Evolutionary conservation across 2,113 vertebrate species (phyloP), one percentile per base, ranked within the genome.

Genomic region (Pagrus major): DNA sequence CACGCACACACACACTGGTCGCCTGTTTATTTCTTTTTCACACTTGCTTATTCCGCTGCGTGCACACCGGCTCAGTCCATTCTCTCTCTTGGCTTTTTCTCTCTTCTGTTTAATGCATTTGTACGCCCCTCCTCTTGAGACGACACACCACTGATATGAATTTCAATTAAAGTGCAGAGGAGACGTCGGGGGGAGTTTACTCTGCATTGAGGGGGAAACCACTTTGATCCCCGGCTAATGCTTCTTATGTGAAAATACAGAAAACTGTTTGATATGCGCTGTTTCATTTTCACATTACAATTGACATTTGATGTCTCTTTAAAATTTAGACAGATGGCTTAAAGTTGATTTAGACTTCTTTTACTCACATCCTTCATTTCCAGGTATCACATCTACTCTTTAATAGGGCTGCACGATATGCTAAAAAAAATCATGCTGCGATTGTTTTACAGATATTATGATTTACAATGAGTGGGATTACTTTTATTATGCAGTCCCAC

Each of bases 101-200:
- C 47, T 47, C 18, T 20, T 44, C 35, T 23, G 11, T 60, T 20
- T 52, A 27, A 56, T 78, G 66, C 35, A 14, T 74, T 74, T 20
- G 27, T 73, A 49, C 2, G 4, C 47, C 4, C 42, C 37, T 47
- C 47, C 54, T 64, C 47, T 74, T 44, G 47, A 71, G 25, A 68
- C 69, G 1, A 37, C 41, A 35, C 15, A 29, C 14, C 23, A 33
- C 67, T 31, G 65, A 83, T 73, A 78, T 75, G 60, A 81, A 81
- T 84, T 81, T 80, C 80, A 88, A 78, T 88, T 75, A 72, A 77
- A 84, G 80, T 54, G 69, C 54, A 71, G 65, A 64, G 42, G 74
- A 68, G 74, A 78, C 47, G 60, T 52, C 31, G 37, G 65, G 52
- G 31, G 23, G 51, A 66, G 63, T 77, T 83, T 25, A 52, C 33